Percentiles rank a stretch among this genome's conserved stretches.
These are phyloP conservation scores for Cuniculus paca DNA, from an alignment of 2,797 vertebrate genomes.

Conservation along the genomic window DNA sequence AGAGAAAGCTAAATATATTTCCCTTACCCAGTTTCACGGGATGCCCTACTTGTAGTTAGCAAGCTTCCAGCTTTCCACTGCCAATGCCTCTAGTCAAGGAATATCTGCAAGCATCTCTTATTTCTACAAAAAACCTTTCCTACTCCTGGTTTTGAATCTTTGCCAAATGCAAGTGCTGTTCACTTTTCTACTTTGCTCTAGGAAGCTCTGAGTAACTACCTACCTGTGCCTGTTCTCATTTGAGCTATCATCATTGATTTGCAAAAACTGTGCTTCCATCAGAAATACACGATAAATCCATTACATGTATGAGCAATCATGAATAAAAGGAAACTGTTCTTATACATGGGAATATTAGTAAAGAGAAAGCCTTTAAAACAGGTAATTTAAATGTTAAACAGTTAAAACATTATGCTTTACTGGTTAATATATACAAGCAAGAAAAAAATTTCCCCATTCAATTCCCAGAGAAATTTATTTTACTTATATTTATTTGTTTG, in stretches of 20 bases:
- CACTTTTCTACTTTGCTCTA: background rate
- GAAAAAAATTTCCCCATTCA: background rate
- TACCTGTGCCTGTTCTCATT: background rate
- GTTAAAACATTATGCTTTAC: background rate
- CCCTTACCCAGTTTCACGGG: background rate
- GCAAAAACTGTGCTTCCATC: background rate
- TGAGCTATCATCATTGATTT: conserved; percentile 23
- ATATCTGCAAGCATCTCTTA: background rate
- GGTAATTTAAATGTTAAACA: background rate
- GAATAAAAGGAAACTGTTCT: background rate
- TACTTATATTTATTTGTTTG: background rate
- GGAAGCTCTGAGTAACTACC: background rate
- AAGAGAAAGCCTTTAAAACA: background rate
- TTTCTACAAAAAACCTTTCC: background rate
- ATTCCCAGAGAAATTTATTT: background rate
- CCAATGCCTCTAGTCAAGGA: fast-evolving
- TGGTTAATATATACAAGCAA: background rate
- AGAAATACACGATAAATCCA: background rate
- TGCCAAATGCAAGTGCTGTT: background rate
- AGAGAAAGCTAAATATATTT: background rate
- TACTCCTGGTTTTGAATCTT: background rate
- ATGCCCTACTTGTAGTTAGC: background rate
- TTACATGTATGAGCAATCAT: background rate
- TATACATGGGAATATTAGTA: background rate
- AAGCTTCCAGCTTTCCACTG: background rate